A percentile compares a stretch with the other conserved stretches of the same genome.
These are phyloP conservation scores for Cryptophagus acutangulus DNA, from an alignment of 2,888 invertebrate genomes.

Conservation along the genomic window DNA sequence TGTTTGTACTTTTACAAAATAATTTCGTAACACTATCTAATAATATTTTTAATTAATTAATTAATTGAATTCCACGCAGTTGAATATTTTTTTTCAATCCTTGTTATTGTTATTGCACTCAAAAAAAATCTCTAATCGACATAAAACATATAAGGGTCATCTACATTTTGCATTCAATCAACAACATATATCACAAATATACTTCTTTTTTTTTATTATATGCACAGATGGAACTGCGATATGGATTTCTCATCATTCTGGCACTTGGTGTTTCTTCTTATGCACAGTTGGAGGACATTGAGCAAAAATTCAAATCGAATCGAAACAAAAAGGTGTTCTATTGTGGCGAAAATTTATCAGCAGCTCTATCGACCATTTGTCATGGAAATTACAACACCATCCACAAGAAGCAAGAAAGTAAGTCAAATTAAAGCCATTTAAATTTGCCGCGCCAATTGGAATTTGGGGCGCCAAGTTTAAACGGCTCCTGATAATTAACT, in stretches of 20 bases:
- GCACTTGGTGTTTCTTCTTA: constrained; percentile 14
- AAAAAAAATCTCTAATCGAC: constrained; percentile 3
- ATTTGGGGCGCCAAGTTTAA: too few species aligned
- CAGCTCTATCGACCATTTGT: constrained; percentile 32
- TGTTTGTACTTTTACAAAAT: too few species aligned
- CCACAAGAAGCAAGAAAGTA: constrained; percentile 27
- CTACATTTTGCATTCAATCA: constrained; percentile 1
- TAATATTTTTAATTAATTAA: too few species aligned
- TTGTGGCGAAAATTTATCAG: constrained; percentile 23
- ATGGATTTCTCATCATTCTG: constrained; percentile 19
- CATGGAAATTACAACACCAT: constrained; percentile 36
- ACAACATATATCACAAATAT: too few species aligned
- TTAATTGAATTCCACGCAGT: neutral
- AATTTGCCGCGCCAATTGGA: too few species aligned
- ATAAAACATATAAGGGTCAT: constrained; percentile 3
- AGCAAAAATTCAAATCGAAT: constrained; percentile 15
- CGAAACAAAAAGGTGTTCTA: too few species aligned
- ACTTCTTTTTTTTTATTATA: constrained; percentile 13
- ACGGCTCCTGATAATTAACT: too few species aligned
- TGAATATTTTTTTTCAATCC: constrained; percentile 1
- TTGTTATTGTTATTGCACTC: constrained; percentile 3
- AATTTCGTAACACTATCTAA: too few species aligned
- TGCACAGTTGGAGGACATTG: constrained; percentile 17
- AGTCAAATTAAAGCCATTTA: too few species aligned
- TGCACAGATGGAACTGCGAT: constrained; percentile 30